Evolutionary conservation across 2,888 invertebrate genomes (phyloP).

Genomic region (Listrodromus nycthemerus): DNA sequence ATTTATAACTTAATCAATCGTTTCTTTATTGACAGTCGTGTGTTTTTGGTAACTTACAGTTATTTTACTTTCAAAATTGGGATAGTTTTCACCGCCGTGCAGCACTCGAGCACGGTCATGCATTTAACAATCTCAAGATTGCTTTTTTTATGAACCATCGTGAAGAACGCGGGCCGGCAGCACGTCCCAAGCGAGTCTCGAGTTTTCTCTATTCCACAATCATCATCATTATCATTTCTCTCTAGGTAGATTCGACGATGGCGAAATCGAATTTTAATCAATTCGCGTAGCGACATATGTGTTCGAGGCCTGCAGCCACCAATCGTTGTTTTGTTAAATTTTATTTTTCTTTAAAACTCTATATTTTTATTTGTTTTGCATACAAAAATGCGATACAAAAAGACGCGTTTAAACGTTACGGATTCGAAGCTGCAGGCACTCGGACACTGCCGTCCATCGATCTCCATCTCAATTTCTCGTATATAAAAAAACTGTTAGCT

Average conservation of each 20-base stretch:
- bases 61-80: conserved; percentile 62
- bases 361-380: neutral
- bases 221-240: conserved; percentile 8
- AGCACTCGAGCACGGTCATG: conserved; percentile 35
- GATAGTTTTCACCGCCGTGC: conserved; percentile 52
- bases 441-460: neutral
- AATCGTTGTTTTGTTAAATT: neutral
- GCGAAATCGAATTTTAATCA: conserved; percentile 33
- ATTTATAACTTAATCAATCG: conserved; percentile 66
- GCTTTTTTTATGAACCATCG: conserved; percentile 9
- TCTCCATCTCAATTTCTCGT: conserved; percentile 51
- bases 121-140: conserved; percentile 9
- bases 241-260: conserved; percentile 35
- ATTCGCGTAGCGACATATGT: neutral
- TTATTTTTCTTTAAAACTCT: neutral
- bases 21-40: conserved; percentile 63
- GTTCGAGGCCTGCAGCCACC: neutral
- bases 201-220: conserved; percentile 36
- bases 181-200: conserved; percentile 57
- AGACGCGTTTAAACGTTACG: neutral
- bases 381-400: conserved; percentile 15
- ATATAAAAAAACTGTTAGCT: conserved; percentile 68
- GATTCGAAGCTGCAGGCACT: conserved; percentile 10
- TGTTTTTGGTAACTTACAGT: conserved; percentile 64
- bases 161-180: conserved; percentile 36